Conservation (phyloP, 2,888 invertebrate genomes). For the Diloba caeruleocephala region DNA sequence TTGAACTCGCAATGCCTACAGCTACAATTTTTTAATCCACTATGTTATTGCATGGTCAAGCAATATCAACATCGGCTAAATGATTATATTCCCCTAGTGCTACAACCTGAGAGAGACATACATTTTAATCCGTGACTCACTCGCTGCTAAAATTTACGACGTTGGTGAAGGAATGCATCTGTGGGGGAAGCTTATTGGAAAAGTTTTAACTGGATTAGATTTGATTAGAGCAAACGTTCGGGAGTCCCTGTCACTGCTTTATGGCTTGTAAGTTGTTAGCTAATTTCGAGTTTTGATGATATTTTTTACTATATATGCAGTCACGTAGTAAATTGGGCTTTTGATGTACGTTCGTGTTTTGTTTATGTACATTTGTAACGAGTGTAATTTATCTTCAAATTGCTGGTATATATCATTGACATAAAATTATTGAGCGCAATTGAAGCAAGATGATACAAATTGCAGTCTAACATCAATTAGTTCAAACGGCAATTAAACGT, state of each 20-base stretch:
- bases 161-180: slow-evolving; percentile 67
- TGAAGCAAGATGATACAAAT: slow-evolving; percentile 19
- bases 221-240: slow-evolving; percentile 74
- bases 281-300: slow-evolving; percentile 63
- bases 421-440: slow-evolving; percentile 21
- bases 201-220: slow-evolving; percentile 87
- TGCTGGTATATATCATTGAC: slow-evolving; percentile 3
- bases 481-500: slow-evolving; percentile 36
- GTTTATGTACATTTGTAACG: slow-evolving; percentile 13
- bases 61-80: slow-evolving; percentile 25
- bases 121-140: slow-evolving; percentile 51
- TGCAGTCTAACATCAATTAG: slow-evolving; percentile 31
- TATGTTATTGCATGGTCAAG: slow-evolving; percentile 33
- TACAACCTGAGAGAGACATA: slow-evolving; percentile 14
- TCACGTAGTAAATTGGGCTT: slow-evolving; percentile 35
- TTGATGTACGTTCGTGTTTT: slow-evolving; percentile 36
- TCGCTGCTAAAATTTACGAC: slow-evolving; percentile 50
- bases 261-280: slow-evolving; percentile 73
- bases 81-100: slow-evolving; percentile 18
- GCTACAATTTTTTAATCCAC: slow-evolving; percentile 38
- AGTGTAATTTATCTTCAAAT: slow-evolving; percentile 2
- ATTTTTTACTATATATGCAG: slow-evolving; percentile 54
- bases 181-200: slow-evolving; percentile 84
- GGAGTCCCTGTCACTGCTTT: slow-evolving; percentile 60
- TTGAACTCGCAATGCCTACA: slow-evolving; percentile 1